phyloP scores from a whole-genome alignment of 1,140 invertebrate genomes.

The Ditylenchus dipsaci region DNA sequence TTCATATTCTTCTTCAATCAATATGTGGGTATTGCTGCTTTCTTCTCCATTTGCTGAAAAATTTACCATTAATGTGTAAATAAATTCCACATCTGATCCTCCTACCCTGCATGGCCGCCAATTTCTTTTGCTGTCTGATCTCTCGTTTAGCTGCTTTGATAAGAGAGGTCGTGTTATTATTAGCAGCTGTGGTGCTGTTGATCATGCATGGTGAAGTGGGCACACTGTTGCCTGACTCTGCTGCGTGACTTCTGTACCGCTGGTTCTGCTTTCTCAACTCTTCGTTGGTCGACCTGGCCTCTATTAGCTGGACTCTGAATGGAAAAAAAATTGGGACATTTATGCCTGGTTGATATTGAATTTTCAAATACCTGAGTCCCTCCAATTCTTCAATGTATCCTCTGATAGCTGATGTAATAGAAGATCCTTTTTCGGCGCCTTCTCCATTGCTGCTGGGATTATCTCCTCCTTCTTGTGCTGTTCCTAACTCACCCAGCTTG shows the following conservation, averaged over 20 bases:
- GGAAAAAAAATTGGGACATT: too few species aligned
- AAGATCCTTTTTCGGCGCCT: too few species aligned
- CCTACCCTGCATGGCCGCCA: neutral
- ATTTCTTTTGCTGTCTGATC: neutral
- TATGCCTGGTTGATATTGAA: too few species aligned
- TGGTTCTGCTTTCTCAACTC: constrained; percentile 66
- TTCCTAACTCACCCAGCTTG: neutral
- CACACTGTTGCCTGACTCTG: neutral
- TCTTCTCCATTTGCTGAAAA: too few species aligned
- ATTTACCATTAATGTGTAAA: too few species aligned
- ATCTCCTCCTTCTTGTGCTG: neutral
- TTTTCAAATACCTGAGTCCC: neutral
- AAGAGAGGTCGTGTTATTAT: neutral
- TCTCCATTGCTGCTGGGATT: neutral
- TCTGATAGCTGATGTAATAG: neutral
- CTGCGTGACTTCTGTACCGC: constrained; percentile 38
- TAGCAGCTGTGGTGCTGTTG: neutral
- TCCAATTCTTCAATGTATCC: neutral
- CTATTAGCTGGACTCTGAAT: constrained; percentile 65
- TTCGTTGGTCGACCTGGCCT: constrained; percentile 79
- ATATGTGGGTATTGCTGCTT: too few species aligned
- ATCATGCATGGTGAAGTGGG: neutral
- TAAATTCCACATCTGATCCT: too few species aligned
- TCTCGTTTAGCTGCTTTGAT: neutral
- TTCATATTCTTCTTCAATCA: constrained; percentile 1